phyloP scores from a whole-genome alignment of 2,113 vertebrate genomes.

The Psophia crepitans region DNA sequence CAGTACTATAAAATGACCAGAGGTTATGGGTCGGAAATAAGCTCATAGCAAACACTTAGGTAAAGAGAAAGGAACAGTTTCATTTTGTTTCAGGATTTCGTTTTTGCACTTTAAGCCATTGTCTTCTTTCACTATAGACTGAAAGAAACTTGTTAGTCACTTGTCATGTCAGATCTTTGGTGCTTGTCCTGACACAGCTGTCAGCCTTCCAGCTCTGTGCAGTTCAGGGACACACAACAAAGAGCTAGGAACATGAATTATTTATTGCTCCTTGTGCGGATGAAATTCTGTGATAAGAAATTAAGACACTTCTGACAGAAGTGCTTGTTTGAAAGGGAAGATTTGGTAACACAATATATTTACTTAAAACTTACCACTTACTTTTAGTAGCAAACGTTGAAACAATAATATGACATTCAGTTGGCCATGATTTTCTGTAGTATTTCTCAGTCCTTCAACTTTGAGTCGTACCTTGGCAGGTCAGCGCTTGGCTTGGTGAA shows the following conservation, averaged over 20 bases:
- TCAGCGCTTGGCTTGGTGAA: neutral
- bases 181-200: constrained; percentile 85
- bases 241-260: constrained; percentile 82
- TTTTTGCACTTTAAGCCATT: constrained; percentile 75
- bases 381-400: constrained; percentile 23
- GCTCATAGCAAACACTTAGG: constrained; percentile 79
- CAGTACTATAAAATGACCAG: constrained; percentile 79
- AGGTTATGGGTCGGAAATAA: constrained; percentile 79
- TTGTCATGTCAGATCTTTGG: constrained; percentile 85
- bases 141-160: constrained; percentile 86
- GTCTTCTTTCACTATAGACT: constrained; percentile 74
- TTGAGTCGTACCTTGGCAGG: neutral
- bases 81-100: constrained; percentile 72
- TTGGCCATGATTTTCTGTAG: neutral
- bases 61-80: constrained; percentile 78
- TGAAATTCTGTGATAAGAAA: constrained; percentile 83
- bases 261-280: constrained; percentile 79
- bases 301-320: constrained; percentile 81
- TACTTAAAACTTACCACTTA: constrained; percentile 42
- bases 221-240: constrained; percentile 82
- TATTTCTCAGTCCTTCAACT: constrained; percentile 11
- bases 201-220: constrained; percentile 78
- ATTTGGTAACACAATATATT: constrained; percentile 59
- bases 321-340: constrained; percentile 69
- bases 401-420: neutral